Conservation (phyloP, 2,797 vertebrate species). For the Fringilla coelebs region DNA sequence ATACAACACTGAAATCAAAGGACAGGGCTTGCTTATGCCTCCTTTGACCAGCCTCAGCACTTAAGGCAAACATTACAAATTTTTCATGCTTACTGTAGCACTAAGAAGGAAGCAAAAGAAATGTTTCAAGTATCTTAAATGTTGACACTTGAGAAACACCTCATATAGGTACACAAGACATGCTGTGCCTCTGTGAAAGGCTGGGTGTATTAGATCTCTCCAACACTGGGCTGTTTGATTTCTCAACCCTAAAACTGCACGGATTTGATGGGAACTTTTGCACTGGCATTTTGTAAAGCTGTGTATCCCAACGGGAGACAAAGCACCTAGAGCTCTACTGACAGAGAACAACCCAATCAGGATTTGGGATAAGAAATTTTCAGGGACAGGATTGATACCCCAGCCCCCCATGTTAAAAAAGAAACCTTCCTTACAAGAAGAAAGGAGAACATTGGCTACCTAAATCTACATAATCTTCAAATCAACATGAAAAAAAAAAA, state of each 20-base stretch:
- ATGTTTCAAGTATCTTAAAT: neutral
- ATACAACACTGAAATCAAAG: neutral
- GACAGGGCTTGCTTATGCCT: neutral
- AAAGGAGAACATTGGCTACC: neutral
- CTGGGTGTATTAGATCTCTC: neutral
- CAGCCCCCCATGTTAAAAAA: neutral
- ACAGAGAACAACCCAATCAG: neutral
- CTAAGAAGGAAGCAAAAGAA: neutral
- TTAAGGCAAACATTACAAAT: neutral
- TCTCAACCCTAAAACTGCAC: neutral
- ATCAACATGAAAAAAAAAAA: neutral
- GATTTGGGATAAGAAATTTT: neutral
- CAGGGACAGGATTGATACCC: neutral
- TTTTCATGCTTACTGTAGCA: neutral
- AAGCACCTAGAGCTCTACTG: neutral
- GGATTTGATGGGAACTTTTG: neutral
- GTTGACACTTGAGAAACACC: neutral
- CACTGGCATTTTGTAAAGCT: neutral
- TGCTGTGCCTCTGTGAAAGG: neutral
- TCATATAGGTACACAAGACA: rapidly evolving
- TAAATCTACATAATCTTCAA: neutral
- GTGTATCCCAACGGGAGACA: neutral
- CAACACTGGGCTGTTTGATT: neutral
- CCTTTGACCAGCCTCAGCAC: neutral
- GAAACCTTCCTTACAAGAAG: neutral